Base-by-base conservation (phyloP, 2,797 vertebrate species). In the Diplodus sargus region DNA sequence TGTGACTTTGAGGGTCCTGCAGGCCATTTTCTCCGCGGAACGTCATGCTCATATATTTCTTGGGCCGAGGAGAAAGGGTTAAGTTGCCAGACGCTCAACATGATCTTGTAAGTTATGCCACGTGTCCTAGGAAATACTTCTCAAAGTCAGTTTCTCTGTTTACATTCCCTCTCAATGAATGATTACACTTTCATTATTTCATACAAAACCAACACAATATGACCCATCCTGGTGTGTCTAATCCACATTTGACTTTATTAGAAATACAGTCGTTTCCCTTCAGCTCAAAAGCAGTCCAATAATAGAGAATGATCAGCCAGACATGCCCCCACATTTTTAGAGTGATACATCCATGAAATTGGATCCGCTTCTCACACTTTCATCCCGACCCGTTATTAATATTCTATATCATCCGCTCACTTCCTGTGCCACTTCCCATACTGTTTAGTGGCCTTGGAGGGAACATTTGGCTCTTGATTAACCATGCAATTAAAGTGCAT, bases 281-380 rank as follows among this genome's bases (percentile, higher is more conserved):
- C 62, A 80, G 84, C 83, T 90, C 74, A 80, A 84, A 90, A 87
- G 79, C 74, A 79, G 84, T 81, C 70, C 78, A 90, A 84, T 92
- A 90, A 93, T 88, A 81, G 79, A 87, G 82, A 85, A 88, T 85
- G 87, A 93, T 92, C 90, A 89, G 78, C 70, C 89, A 87, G 88
- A 93, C 90, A 91, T 88, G 85, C 78, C 81, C 60, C 64, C 66
- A 71, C 82, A 88, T 90, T 91, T 91, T 91, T 88, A 82, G 86
- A 91, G 87, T 72, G 90, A 93, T 88, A 90, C 84, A 93, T 87
- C 90, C 89, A 92, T 94, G 91, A 94, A 94, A 94, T 94, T 94
- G 89, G 90, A 92, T 93, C 89, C 69, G 88, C 89, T 89, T 87
- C 84, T 91, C 89, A 88, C 63, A 79, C 86, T 88, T 89, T 91